phyloP scores from a whole-genome alignment of 2,113 vertebrate species.

The Halcyon senegalensis region DNA sequence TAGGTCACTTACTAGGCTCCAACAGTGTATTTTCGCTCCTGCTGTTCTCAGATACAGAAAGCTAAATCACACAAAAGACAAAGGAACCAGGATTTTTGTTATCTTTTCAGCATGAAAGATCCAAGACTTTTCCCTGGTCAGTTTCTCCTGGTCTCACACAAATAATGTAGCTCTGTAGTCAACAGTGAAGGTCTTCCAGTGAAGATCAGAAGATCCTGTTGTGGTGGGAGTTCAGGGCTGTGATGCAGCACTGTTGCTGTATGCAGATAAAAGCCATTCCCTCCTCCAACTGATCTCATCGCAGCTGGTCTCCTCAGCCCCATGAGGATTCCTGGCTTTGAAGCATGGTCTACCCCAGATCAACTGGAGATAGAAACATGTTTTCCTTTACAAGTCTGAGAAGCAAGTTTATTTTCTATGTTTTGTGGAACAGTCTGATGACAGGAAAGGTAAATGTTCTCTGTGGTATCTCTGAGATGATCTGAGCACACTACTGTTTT shows the following conservation, averaged over 20 bases:
- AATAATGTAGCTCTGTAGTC: background rate
- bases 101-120: background rate
- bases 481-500: background rate
- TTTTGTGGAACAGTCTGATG: fast-evolving
- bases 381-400: background rate
- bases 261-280: background rate
- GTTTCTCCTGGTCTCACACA: background rate
- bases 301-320: background rate
- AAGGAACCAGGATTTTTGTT: background rate
- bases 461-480: background rate
- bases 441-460: background rate
- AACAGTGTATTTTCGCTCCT: background rate
- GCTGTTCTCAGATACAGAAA: background rate
- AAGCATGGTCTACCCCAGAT: background rate
- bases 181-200: background rate
- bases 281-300: background rate
- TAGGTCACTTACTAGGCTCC: background rate
- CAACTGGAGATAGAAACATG: fast-evolving
- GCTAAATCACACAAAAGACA: background rate
- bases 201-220: background rate
- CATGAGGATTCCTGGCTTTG: background rate
- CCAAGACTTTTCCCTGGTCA: background rate
- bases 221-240: background rate
- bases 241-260: background rate
- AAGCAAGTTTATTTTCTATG: background rate